phyloP scores from a whole-genome alignment of 2,888 invertebrate genomes.

The Cerceris rybyensis region DNA sequence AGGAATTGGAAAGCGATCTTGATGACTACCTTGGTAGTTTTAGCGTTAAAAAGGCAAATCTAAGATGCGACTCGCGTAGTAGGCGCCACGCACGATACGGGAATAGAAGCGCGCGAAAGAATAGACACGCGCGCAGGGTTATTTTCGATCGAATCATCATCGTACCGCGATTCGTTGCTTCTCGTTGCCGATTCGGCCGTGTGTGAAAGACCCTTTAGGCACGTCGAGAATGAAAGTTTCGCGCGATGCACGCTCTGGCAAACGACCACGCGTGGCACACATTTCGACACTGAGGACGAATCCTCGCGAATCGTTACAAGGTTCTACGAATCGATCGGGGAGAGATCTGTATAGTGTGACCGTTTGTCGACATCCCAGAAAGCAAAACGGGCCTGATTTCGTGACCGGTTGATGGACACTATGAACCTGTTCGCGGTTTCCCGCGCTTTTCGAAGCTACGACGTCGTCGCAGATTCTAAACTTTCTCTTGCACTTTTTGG shows the following conservation, averaged over 20 bases:
- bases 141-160: slow-evolving; percentile 63
- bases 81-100: slow-evolving; percentile 57
- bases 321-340: slow-evolving; percentile 45
- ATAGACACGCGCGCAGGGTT: slow-evolving; percentile 53
- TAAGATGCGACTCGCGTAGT: slow-evolving; percentile 5
- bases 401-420: not conserved
- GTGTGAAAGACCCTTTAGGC: slow-evolving; percentile 61
- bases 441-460: too few relatives aligned
- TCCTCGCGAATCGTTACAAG: slow-evolving; percentile 62
- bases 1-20: too few relatives aligned
- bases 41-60: slow-evolving; percentile 5
- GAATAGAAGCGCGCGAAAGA: slow-evolving; percentile 61
- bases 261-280: slow-evolving; percentile 57
- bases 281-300: slow-evolving; percentile 60
- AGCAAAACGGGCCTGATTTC: too few relatives aligned
- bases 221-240: slow-evolving; percentile 62
- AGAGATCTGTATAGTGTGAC: not conserved
- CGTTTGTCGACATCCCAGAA: slow-evolving; percentile 5
- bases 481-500: too few relatives aligned
- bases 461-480: too few relatives aligned
- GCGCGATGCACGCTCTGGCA: slow-evolving; percentile 26
- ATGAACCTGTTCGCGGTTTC: not conserved
- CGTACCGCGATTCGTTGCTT: slow-evolving; percentile 57
- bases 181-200: slow-evolving; percentile 41
- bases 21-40: too few relatives aligned